These are phyloP conservation scores for Actenoides lindsayi DNA, from an alignment of 2,113 vertebrate genomes.

Conservation along the genomic window DNA sequence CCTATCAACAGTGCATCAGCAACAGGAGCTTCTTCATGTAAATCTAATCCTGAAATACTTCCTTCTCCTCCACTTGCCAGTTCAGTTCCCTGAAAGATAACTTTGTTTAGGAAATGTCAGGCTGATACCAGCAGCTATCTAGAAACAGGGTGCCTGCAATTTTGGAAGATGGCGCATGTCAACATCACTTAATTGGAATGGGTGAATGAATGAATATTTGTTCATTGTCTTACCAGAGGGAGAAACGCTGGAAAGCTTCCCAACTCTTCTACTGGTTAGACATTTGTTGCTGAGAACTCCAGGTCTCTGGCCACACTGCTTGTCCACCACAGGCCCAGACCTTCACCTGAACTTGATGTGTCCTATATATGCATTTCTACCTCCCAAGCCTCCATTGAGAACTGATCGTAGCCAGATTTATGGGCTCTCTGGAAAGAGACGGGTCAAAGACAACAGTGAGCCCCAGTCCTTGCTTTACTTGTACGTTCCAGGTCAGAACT, in stretches of 20 bases:
- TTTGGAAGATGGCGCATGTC: background rate
- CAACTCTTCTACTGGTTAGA: background rate
- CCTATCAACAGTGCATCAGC: constrained; percentile 45
- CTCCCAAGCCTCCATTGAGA: background rate
- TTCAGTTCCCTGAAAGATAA: constrained; percentile 29
- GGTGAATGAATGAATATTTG: background rate
- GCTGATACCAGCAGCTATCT: constrained; percentile 25
- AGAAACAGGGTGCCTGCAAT: background rate
- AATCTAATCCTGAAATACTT: constrained; percentile 46
- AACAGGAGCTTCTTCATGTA: constrained; percentile 56
- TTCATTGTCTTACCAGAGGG: background rate
- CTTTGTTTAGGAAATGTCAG: constrained; percentile 55
- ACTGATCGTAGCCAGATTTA: background rate
- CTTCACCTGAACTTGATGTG: background rate
- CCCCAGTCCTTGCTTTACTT: background rate
- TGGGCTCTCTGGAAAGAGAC: background rate
- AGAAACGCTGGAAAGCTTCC: background rate
- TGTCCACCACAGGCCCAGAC: background rate
- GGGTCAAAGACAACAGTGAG: background rate
- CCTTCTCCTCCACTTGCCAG: constrained; percentile 33
- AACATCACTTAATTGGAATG: background rate
- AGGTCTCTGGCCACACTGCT: background rate
- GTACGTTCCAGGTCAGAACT: background rate
- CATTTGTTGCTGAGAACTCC: background rate
- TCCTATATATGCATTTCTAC: background rate